Percentiles rank a stretch among this genome's conserved stretches.
Conservation (phyloP, 2,888 invertebrate species). For the Melitaea athalia region DNA sequence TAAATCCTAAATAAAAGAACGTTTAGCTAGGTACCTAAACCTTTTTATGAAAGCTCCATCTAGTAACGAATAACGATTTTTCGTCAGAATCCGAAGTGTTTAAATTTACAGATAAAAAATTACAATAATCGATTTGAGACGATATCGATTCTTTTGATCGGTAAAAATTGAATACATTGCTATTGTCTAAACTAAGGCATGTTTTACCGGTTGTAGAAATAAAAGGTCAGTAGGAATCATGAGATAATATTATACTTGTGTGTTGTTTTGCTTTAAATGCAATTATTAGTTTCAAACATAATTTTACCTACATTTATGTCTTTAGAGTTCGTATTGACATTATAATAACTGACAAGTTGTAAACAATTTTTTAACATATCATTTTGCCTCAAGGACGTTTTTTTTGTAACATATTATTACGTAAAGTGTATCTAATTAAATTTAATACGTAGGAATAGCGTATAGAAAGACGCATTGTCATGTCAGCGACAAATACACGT, state of each 20-base stretch:
- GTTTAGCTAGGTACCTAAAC: too few species aligned
- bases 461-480: slow-evolving; percentile 27
- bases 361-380: too few species aligned
- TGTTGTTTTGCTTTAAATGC: too few species aligned
- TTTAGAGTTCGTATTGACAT: too few species aligned
- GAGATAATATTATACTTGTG: too few species aligned
- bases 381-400: background rate
- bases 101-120: slow-evolving; percentile 15
- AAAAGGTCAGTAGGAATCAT: too few species aligned
- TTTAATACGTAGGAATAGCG: slow-evolving; percentile 11
- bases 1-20: too few species aligned
- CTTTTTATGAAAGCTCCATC: slow-evolving; percentile 15
- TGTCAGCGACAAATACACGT: slow-evolving; percentile 25
- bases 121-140: background rate
- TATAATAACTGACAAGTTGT: too few species aligned
- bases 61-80: background rate
- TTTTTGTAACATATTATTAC: background rate
- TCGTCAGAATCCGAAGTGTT: background rate
- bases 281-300: too few species aligned
- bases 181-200: too few species aligned
- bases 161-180: background rate
- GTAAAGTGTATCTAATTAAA: background rate
- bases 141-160: slow-evolving; percentile 19
- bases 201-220: too few species aligned
- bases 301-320: too few species aligned